These are phyloP conservation scores for Vipera ursinii DNA, from an alignment of 2,797 vertebrate species.

Conservation along the genomic window DNA sequence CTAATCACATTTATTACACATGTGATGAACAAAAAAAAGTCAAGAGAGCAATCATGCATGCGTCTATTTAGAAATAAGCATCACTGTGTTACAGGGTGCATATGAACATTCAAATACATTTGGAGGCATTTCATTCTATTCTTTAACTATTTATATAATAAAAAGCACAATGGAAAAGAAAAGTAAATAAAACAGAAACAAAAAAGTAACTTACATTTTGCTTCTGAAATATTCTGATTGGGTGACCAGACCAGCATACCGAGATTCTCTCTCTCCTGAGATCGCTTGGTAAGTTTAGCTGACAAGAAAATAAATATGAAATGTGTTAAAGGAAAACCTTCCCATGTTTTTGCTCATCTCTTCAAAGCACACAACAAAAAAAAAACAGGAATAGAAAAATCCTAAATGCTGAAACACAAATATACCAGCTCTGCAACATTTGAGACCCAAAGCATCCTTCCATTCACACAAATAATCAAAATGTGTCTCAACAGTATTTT, in stretches of 20 bases:
- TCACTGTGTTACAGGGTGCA: background rate
- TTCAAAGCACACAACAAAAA: conserved; percentile 19
- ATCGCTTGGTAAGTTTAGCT: conserved; percentile 82
- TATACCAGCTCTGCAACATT: background rate
- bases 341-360: background rate
- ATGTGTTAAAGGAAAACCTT: conserved; percentile 53
- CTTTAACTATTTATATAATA: background rate
- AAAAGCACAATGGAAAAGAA: background rate
- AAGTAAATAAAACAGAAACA: background rate
- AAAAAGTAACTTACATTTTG: conserved; percentile 84
- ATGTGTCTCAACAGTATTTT: background rate
- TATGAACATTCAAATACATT: background rate
- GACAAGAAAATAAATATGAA: conserved; percentile 63
- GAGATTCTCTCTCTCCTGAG: conserved; percentile 88
- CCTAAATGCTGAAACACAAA: background rate
- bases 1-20: background rate
- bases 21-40: background rate
- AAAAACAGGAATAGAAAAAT: background rate
- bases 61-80: background rate
- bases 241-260: conserved; percentile 97
- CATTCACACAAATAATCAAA: background rate
- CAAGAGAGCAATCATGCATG: background rate
- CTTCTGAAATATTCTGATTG: conserved; percentile 86
- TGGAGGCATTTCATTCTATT: background rate
- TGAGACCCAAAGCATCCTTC: background rate